phyloP scores from a whole-genome alignment of 2,888 invertebrate genomes.

The Phasia obesa region DNA sequence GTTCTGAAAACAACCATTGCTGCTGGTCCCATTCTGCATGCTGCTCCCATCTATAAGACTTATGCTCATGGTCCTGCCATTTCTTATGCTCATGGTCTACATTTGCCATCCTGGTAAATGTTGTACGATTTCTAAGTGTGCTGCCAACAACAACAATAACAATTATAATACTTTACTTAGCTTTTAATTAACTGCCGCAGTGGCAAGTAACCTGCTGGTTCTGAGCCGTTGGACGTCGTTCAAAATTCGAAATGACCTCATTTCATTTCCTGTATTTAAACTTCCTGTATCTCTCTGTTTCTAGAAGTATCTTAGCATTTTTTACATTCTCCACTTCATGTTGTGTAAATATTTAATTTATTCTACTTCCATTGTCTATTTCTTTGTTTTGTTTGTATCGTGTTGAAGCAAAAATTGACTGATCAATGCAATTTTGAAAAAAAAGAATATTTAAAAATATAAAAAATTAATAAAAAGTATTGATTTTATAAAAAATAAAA shows the following conservation, averaged over 20 bases:
- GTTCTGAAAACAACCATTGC: conserved; percentile 71
- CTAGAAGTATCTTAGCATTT: conserved; percentile 12
- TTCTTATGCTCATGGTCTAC: conserved; percentile 63
- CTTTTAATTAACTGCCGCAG: conserved; percentile 17
- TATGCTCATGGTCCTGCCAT: conserved; percentile 62
- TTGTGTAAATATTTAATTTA: conserved; percentile 61
- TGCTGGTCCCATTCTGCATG: conserved; percentile 68
- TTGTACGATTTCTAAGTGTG: background rate
- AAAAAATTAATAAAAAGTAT: conserved; percentile 2
- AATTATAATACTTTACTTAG: background rate
- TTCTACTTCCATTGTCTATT: conserved; percentile 30
- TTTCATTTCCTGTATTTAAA: background rate
- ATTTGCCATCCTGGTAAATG: conserved; percentile 64
- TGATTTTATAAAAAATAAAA: conserved; percentile 18
- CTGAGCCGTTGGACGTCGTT: conserved; percentile 61
- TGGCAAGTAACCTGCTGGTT: conserved; percentile 44
- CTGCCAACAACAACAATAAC: conserved; percentile 3
- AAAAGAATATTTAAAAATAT: too few relatives aligned
- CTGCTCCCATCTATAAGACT: conserved; percentile 55
- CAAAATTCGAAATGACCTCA: conserved; percentile 58
- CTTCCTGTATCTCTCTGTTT: conserved; percentile 31
- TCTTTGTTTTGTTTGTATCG: conserved; percentile 33
- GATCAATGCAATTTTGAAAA: conserved; percentile 57
- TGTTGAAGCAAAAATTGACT: conserved; percentile 64
- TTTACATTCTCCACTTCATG: conserved; percentile 47